Evolutionary conservation across 1,140 invertebrate species (phyloP).

Genomic region (Heliconius hewitsoni): DNA sequence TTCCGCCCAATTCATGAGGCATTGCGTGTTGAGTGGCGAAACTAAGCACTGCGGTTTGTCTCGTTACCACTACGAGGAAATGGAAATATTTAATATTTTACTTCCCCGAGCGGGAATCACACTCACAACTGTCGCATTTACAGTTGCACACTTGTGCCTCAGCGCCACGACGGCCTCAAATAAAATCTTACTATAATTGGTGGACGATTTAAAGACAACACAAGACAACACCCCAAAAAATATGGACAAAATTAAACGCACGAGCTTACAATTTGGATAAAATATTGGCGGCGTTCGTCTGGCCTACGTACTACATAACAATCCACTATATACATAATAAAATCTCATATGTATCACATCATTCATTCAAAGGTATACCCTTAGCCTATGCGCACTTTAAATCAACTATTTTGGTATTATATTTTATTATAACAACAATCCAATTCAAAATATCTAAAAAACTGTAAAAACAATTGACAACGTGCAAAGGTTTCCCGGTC

Average conservation of each 20-base stretch:
- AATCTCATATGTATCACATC: conserved; percentile 77
- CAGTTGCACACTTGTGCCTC: too few species aligned
- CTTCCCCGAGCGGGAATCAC: neutral
- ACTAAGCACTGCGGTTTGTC: neutral
- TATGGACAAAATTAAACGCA: neutral
- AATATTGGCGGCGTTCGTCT: conserved; percentile 34
- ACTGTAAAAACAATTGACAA: neutral
- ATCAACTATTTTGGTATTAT: neutral
- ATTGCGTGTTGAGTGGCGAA: neutral
- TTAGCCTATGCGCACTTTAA: conserved; percentile 46
- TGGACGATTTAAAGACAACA: too few species aligned
- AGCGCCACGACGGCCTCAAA: too few species aligned
- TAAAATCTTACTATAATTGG: too few species aligned
- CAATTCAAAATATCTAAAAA: neutral
- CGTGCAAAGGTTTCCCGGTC: neutral
- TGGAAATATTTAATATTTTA: neutral
- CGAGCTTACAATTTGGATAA: neutral
- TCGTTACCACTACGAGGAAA: neutral
- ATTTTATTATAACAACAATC: neutral
- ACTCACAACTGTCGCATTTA: neutral
- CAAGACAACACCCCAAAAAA: neutral
- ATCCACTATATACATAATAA: conserved; percentile 70
- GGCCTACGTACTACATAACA: conserved; percentile 77
- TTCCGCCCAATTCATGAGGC: neutral
- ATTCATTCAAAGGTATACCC: conserved; percentile 75